These are phyloP conservation scores for Orthonevra nobilis DNA, from an alignment of 2,888 invertebrate genomes.

Conservation along the genomic window DNA sequence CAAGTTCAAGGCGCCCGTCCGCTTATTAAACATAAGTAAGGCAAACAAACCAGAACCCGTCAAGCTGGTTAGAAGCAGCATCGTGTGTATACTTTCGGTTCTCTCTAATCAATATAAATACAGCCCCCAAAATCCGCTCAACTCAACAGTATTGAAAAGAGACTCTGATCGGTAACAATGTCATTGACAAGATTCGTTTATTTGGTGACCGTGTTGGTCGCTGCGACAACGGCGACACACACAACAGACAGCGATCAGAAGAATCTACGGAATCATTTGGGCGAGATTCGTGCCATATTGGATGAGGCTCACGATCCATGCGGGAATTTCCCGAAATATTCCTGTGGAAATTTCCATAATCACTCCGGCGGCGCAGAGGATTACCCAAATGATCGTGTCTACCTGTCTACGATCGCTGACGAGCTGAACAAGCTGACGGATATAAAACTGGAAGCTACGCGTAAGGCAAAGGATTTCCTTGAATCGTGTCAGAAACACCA, in stretches of 20 bases:
- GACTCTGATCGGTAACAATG: constrained; percentile 46
- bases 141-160: constrained; percentile 50
- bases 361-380: constrained; percentile 19
- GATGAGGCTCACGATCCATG: constrained; percentile 53
- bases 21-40: constrained; percentile 1
- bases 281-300: constrained; percentile 46
- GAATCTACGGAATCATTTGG: constrained; percentile 44
- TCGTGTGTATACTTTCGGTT: neutral
- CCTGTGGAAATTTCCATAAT: constrained; percentile 52
- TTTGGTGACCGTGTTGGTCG: constrained; percentile 19
- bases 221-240: too few species aligned
- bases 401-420: constrained; percentile 53
- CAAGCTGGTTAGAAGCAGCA: constrained; percentile 42
- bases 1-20: constrained; percentile 57
- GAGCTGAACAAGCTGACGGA: constrained; percentile 36
- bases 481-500: constrained; percentile 54
- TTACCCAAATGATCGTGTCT: constrained; percentile 63
- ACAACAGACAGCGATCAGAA: constrained; percentile 37
- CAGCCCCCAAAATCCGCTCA: constrained; percentile 16
- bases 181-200: constrained; percentile 11
- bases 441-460: constrained; percentile 43
- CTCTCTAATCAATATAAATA: constrained; percentile 58
- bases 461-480: constrained; percentile 61
- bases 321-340: constrained; percentile 54
- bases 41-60: constrained; percentile 39